Percentiles rank a stretch among this genome's conserved stretches.
These are phyloP conservation scores for Ctenochaetus hawaiiensis DNA, from an alignment of 2,797 vertebrate genomes.

Conservation along the genomic window DNA sequence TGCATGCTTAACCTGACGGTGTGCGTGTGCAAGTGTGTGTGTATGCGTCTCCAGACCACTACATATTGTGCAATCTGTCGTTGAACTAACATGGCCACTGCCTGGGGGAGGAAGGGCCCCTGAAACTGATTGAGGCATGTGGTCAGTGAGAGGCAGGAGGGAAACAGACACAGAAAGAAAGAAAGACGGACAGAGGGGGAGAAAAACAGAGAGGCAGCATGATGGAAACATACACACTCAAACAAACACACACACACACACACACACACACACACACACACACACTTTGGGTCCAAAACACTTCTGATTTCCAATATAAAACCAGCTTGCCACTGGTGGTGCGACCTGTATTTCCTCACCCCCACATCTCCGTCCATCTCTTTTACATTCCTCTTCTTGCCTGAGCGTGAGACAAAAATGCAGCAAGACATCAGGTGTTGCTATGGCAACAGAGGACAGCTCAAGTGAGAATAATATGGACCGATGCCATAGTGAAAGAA, in stretches of 20 bases:
- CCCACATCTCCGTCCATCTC: slow-evolving; percentile 24
- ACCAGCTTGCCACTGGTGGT: background rate
- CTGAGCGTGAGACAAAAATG: slow-evolving; percentile 64
- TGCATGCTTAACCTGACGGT: slow-evolving; percentile 11
- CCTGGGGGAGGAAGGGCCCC: slow-evolving; percentile 48
- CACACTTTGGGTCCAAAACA: slow-evolving; percentile 11
- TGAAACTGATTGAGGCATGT: slow-evolving; percentile 52
- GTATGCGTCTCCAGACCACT: slow-evolving; percentile 34
- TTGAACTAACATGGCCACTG: slow-evolving; percentile 66
- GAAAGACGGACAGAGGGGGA: slow-evolving; percentile 4
- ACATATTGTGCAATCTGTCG: slow-evolving; percentile 69
- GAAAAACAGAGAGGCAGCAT: slow-evolving; percentile 11
- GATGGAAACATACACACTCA: background rate
- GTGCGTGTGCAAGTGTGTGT: background rate
- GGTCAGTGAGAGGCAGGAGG: slow-evolving; percentile 39
- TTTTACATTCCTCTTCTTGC: slow-evolving; percentile 21
- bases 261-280: slow-evolving; percentile 9
- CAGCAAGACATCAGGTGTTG: slow-evolving; percentile 75
- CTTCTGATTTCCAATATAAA: background rate
- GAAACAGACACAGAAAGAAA: slow-evolving; percentile 23
- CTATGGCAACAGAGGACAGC: slow-evolving; percentile 79
- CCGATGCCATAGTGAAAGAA: slow-evolving; percentile 57
- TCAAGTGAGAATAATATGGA: slow-evolving; percentile 61
- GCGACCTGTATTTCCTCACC: slow-evolving; percentile 30
- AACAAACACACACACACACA: slow-evolving; percentile 18